phyloP scores from a whole-genome alignment of 2,113 vertebrate genomes.

The Mus musculus region DNA sequence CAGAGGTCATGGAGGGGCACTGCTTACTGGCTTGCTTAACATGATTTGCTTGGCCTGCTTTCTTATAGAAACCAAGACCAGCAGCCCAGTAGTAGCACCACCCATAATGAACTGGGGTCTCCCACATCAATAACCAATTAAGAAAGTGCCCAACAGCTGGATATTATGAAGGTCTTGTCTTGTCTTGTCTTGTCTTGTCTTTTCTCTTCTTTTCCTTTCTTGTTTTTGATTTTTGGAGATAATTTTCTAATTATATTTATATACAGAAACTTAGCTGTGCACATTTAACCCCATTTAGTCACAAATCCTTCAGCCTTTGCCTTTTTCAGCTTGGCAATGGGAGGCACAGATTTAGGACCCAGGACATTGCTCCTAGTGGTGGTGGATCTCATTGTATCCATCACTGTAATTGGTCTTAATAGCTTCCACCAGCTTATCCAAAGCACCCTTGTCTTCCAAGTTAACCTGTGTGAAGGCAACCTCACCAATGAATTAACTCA shows the following conservation, averaged over 20 bases:
- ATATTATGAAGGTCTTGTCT: not conserved
- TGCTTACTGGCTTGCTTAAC: not conserved
- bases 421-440: not conserved
- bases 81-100: not conserved
- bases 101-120: not conserved
- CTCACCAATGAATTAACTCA: not conserved
- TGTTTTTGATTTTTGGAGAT: not conserved
- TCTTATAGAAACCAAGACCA: not conserved
- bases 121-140: not conserved
- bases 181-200: not conserved
- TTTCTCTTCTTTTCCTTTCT: not conserved
- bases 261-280: not conserved
- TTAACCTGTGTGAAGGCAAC: not conserved
- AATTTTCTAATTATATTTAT: not conserved
- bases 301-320: not conserved
- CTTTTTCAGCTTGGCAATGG: not conserved
- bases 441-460: not conserved
- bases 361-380: too few relatives aligned
- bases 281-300: not conserved
- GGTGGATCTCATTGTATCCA: not conserved
- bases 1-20: not conserved
- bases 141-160: not conserved
- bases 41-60: not conserved
- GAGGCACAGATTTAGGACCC: not conserved
- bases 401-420: too few relatives aligned